Percentiles rank a stretch among this genome's conserved stretches.
Evolutionary conservation across 2,113 vertebrate genomes (phyloP).

Genomic region (Todiramphus saurophagus): DNA sequence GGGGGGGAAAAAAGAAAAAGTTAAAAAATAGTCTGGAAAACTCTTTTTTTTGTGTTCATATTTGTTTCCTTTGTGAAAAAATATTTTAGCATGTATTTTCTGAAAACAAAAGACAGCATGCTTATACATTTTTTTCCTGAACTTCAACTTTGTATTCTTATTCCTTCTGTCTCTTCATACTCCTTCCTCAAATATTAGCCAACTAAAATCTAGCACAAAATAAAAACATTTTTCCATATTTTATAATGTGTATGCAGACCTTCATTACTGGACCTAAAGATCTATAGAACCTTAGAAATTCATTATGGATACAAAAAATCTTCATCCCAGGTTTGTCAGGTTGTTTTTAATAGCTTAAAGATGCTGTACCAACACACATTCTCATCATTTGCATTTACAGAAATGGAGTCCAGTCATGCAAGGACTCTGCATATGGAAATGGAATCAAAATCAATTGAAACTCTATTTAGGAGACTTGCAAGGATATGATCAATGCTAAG

Average conservation of each 20-base stretch:
- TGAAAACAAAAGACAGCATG: neutral
- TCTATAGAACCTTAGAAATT: neutral
- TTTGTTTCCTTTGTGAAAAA: neutral
- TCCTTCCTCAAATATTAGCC: neutral
- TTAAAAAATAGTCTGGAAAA: neutral
- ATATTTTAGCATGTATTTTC: neutral
- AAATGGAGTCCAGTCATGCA: constrained; percentile 6
- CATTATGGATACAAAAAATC: neutral
- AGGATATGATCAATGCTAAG: neutral
- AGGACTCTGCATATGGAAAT: neutral
- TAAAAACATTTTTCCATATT: neutral
- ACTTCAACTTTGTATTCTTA: neutral
- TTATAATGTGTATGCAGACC: neutral
- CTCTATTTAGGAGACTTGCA: neutral
- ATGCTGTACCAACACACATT: neutral
- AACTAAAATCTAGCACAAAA: neutral
- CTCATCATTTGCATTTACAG: neutral
- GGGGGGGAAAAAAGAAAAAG: neutral
- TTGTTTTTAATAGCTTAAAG: neutral
- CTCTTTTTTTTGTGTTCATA: neutral
- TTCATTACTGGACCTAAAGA: neutral
- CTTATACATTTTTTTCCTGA: neutral
- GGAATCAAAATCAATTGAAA: constrained; percentile 31
- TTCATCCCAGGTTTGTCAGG: neutral
- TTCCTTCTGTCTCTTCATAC: neutral